These are phyloP conservation scores for Strongylocentrotus purpuratus DNA, from an alignment of 35 echinoderm and acorn worm species.

Conservation along the genomic window DNA sequence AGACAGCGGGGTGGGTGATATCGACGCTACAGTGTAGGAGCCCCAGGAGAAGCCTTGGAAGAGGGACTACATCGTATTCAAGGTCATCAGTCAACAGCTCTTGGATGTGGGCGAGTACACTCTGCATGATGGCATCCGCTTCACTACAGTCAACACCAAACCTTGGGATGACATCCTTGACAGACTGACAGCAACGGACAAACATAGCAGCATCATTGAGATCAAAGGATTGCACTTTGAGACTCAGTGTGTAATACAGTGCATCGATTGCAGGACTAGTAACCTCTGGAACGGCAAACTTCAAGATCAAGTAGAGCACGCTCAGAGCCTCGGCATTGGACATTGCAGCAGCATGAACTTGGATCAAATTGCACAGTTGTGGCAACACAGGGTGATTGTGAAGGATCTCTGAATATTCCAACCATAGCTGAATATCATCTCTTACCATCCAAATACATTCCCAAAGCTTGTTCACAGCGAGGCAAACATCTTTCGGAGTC, in stretches of 20 bases:
- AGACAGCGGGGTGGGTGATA: neutral
- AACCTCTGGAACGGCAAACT: constrained; percentile 17
- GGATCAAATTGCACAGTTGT: neutral
- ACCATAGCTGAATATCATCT: neutral
- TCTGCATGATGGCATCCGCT: neutral
- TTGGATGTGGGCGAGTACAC: neutral
- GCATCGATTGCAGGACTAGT: neutral
- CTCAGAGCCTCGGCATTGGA: neutral
- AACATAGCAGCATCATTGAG: constrained; percentile 22
- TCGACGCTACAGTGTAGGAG: constrained; percentile 24
- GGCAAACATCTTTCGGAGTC: neutral
- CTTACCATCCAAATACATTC: constrained; percentile 26
- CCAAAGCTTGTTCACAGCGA: constrained; percentile 12
- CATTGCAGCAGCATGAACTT: constrained; percentile 15
- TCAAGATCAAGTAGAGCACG: neutral
- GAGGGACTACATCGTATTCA: neutral
- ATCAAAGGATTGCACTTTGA: neutral
- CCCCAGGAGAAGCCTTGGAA: constrained; percentile 9
- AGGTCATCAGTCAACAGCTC: neutral
- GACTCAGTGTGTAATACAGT: neutral
- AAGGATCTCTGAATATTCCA: neutral
- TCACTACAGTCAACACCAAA: neutral
- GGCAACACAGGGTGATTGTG: constrained; percentile 3
- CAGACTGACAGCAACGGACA: constrained; percentile 13
- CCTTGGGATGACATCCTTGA: neutral